A percentile compares a stretch with the other conserved stretches of the same genome.
Conservation (phyloP, 2,888 invertebrate genomes). For the Ophioninae sp. region DNA sequence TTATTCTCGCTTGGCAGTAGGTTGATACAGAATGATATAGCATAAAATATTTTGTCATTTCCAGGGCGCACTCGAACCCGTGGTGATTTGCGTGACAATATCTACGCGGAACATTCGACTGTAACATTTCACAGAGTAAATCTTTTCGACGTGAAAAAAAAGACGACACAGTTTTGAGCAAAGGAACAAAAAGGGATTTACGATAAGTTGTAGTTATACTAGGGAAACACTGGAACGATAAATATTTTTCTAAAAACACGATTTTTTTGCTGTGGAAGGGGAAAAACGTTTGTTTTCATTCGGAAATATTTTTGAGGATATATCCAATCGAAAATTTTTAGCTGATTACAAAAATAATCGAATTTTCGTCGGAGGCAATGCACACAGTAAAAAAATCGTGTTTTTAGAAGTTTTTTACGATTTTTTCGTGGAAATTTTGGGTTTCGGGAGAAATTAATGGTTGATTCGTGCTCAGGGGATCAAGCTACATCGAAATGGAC, state of each 20-base stretch:
- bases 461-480: too few relatives aligned
- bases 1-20: slow-evolving; percentile 67
- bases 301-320: too few relatives aligned
- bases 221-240: background rate
- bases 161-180: background rate
- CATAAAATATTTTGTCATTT: slow-evolving; percentile 73
- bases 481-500: too few relatives aligned
- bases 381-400: too few relatives aligned
- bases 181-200: background rate
- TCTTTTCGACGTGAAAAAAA: background rate
- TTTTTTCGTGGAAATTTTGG: too few relatives aligned
- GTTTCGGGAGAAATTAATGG: too few relatives aligned
- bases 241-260: background rate
- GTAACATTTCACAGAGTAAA: background rate
- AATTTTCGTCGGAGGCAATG: too few relatives aligned
- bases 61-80: slow-evolving; percentile 40
- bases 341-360: too few relatives aligned
- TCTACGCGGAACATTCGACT: background rate
- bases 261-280: background rate
- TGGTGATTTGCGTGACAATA: background rate
- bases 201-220: background rate
- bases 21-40: slow-evolving; percentile 73
- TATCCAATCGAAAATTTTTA: too few relatives aligned
- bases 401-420: too few relatives aligned
- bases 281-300: too few relatives aligned